Evolutionary conservation across 2,113 vertebrate genomes (phyloP).

Genomic region (Sylvilagus bachmani): DNA sequence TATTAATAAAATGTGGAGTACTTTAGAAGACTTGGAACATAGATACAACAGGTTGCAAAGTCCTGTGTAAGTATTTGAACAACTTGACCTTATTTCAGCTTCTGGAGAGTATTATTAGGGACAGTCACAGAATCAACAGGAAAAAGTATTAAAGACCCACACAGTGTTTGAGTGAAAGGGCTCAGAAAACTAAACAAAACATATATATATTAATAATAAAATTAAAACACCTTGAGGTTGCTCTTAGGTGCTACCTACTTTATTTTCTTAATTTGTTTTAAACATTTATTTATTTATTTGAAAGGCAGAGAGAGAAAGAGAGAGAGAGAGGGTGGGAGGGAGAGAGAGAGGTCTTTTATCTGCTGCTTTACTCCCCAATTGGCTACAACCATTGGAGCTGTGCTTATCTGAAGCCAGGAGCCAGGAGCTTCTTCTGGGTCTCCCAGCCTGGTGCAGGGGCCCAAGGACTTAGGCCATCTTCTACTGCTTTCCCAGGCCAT

Average conservation of each 20-base stretch:
- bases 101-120: slow-evolving; percentile 57
- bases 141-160: slow-evolving; percentile 11
- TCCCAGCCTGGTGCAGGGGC: no score
- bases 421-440: no score
- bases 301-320: no score
- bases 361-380: no score
- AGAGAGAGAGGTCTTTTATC: no score
- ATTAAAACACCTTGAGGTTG: slow-evolving; percentile 12
- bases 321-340: no score
- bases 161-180: background rate
- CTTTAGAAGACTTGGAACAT: slow-evolving; percentile 23
- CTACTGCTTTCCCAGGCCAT: no score
- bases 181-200: slow-evolving; percentile 44
- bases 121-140: slow-evolving; percentile 58
- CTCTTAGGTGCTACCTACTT: background rate
- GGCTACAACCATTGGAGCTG: no score
- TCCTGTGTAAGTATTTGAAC: slow-evolving; percentile 62
- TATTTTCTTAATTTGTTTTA: no score
- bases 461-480: no score
- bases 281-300: no score
- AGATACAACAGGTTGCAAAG: background rate
- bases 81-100: slow-evolving; percentile 70
- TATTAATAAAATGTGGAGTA: slow-evolving; percentile 51
- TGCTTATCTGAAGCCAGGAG: no score
- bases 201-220: slow-evolving; percentile 3